Base-by-base conservation (phyloP, 2,888 invertebrate genomes). In the Eumacrocentrus americanus region DNA sequence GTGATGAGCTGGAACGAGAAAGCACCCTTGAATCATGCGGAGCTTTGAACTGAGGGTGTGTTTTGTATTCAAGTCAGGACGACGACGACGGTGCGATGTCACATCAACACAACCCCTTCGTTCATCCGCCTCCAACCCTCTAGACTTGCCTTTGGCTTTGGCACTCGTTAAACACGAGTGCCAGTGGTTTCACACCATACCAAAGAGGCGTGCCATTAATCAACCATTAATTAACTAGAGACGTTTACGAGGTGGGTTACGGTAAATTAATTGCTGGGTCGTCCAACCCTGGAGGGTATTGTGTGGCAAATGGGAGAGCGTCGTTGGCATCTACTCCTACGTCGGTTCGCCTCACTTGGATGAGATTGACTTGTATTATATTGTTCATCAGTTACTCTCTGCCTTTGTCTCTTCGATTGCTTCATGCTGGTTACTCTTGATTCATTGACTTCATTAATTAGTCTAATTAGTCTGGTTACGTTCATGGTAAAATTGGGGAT, bases 151-250 rank as follows among this genome's bases (percentile, higher is more conserved):
- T 22, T 20, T 44, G 44, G 9, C 46, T 46, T 46, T 46, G 46
- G 7, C 14, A 46, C 46, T 46, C 46, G 46, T 46, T 25, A 23
- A 46, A 46, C 25, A 25, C 12, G n/a, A 46, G 46, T 6, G 12
- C 12, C 23, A 22, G 46, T 23, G 46, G 46, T 46, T 46, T 46
- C 25, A 46, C 46, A 23, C 23, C 14, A 46, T 23, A 46, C 12
- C 46, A 46, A 40, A 40, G 46, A 25, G 14, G 60, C 66, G 58
- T 44, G 52, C 59, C 63, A 64, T 64, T 62, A 66, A 65, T 65
- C 62, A 64, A 64, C 60, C 57, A 68, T 68, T 66, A 65, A 69
- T 69, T 66, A 63, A 63, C 62, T 56, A 29, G 60, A 53, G 62
- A 63, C 62, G 61, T 66, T 63, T 62, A 60, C 66, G 46, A 61